A percentile compares a stretch with the other conserved stretches of the same genome.
Evolutionary conservation across 2,113 vertebrate species (phyloP).

Genomic region (Perccottus glenii): DNA sequence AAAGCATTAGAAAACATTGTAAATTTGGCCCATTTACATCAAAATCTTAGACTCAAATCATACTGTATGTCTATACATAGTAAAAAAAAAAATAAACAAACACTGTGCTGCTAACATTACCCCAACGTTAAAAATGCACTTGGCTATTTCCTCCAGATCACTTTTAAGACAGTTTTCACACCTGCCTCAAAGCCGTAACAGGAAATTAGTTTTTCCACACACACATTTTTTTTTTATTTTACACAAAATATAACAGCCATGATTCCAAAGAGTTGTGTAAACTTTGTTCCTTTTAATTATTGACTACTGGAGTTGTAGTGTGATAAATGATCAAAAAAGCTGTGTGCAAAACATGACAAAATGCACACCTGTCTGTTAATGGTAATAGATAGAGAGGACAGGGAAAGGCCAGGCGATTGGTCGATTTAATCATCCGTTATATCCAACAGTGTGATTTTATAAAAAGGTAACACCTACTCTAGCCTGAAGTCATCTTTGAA

Average conservation of each 20-base stretch:
- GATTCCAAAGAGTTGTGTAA: neutral
- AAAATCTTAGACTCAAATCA: slow-evolving; percentile 23
- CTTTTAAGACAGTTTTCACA: slow-evolving; percentile 11
- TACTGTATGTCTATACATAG: slow-evolving; percentile 24
- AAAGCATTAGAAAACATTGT: slow-evolving; percentile 19
- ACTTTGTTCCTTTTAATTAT: slow-evolving; percentile 2
- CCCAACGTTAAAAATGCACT: slow-evolving; percentile 27
- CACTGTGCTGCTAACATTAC: slow-evolving; percentile 14
- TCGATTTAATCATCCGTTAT: slow-evolving; percentile 51
- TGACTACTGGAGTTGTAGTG: neutral
- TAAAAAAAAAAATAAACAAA: slow-evolving; percentile 25
- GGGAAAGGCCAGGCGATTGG: slow-evolving; percentile 38
- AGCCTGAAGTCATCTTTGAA: slow-evolving; percentile 1
- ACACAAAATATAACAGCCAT: slow-evolving; percentile 32
- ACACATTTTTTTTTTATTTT: slow-evolving; percentile 27
- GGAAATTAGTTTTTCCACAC: slow-evolving; percentile 33
- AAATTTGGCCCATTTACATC: slow-evolving; percentile 44
- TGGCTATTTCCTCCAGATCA: slow-evolving; percentile 38
- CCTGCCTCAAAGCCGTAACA: slow-evolving; percentile 19
- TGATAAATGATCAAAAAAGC: neutral
- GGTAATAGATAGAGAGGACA: slow-evolving; percentile 39
- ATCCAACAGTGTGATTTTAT: slow-evolving; percentile 27
- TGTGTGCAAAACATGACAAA: neutral
- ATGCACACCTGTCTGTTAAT: slow-evolving; percentile 40
- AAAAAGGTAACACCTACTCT: slow-evolving; percentile 19